These are phyloP conservation scores for Pipistrellus pipistrellus DNA, from an alignment of 2,797 vertebrate genomes.

Conservation along the genomic window DNA sequence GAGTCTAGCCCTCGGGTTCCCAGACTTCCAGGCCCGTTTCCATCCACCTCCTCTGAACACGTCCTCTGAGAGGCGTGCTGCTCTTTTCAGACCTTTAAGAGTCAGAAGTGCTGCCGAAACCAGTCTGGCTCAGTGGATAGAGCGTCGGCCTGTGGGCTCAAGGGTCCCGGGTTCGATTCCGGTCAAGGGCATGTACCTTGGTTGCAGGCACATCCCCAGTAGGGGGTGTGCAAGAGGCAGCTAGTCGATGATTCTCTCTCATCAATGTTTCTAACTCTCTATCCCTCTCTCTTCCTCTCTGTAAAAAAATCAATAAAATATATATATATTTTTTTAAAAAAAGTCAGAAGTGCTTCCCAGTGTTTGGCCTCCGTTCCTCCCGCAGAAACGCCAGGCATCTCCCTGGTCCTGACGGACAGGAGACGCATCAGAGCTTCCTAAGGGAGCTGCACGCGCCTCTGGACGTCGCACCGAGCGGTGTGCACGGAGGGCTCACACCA, in stretches of 20 bases:
- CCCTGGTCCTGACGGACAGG: neutral
- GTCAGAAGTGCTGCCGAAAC: neutral
- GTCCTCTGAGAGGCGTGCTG: neutral
- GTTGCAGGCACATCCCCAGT: no score
- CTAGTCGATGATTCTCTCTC: no score
- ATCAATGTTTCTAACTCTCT: no score
- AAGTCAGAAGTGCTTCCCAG: conserved; percentile 23
- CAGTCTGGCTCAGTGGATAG: no score
- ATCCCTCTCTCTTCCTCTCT: no score
- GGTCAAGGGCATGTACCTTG: no score
- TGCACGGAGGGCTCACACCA: neutral
- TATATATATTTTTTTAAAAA: no score
- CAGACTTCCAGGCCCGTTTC: neutral
- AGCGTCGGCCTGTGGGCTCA: no score
- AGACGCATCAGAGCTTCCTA: neutral
- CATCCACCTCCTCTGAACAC: neutral
- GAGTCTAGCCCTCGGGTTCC: neutral
- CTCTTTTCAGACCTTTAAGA: conserved; percentile 24
- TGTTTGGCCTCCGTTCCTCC: conserved; percentile 24
- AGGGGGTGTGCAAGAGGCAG: no score
- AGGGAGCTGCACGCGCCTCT: neutral
- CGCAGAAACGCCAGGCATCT: conserved; percentile 37
- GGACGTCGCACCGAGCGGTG: neutral
- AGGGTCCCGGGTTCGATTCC: no score
- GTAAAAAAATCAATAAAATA: no score